Evolutionary conservation across 92 coral and sea anemone species (phyloP).

Genomic region (Zoanthus sansibaricus): DNA sequence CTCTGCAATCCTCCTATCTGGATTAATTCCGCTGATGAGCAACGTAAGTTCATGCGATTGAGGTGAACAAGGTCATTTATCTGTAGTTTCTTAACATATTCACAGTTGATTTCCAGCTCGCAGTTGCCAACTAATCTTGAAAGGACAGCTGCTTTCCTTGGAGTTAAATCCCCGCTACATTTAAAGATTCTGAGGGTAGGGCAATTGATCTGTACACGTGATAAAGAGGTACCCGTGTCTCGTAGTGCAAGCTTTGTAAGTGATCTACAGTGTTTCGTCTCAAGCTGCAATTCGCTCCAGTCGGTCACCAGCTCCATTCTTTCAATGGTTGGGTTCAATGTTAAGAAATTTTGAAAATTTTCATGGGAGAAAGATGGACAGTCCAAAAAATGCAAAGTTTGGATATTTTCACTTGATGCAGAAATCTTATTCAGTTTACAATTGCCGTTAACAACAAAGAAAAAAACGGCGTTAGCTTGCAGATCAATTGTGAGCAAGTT

Average conservation of each 20-base stretch:
- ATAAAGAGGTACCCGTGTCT: conserved; percentile 60
- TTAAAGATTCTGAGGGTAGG: conserved; percentile 75
- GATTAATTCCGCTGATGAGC: conserved; percentile 56
- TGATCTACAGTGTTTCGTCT: conserved; percentile 56
- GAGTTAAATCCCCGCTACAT: conserved; percentile 63
- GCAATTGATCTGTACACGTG: conserved; percentile 67
- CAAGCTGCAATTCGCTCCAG: conserved; percentile 67
- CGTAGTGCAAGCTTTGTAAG: conserved; percentile 69
- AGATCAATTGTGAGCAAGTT: conserved; percentile 62
- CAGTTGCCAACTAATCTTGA: conserved; percentile 43
- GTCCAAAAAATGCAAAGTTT: conserved; percentile 68
- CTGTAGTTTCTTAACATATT: conserved; percentile 67
- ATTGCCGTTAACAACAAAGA: conserved; percentile 69
- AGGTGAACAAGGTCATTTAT: conserved; percentile 65
- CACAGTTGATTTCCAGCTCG: conserved; percentile 52
- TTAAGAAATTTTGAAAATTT: conserved; percentile 54
- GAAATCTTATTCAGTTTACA: conserved; percentile 48
- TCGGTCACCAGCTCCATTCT: conserved; percentile 73
- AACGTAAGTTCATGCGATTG: conserved; percentile 52
- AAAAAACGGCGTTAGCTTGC: conserved; percentile 58
- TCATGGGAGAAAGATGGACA: conserved; percentile 59
- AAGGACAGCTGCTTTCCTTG: conserved; percentile 62
- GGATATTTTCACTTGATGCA: conserved; percentile 63
- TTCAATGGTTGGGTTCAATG: conserved; percentile 54
- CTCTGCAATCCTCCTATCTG: conserved; percentile 68